Evolutionary conservation across 1,140 invertebrate species (phyloP).

Genomic region (Papilio glaucus): DNA sequence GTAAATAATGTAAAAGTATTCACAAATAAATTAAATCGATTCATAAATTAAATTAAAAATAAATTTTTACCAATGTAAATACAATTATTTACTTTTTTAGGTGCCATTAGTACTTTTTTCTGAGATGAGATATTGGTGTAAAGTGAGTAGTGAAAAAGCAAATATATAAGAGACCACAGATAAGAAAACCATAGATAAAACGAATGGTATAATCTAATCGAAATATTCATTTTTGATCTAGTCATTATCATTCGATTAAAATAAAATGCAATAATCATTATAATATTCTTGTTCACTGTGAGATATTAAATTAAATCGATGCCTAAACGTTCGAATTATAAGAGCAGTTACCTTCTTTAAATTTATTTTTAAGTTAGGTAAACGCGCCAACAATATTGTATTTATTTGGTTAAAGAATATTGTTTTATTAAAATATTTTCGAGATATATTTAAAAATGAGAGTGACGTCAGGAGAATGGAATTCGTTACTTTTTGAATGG

Average conservation of each 20-base stretch:
- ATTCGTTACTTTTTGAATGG: not conserved
- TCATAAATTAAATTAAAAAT: too few species aligned
- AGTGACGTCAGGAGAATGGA: slow-evolving; percentile 50
- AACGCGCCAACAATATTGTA: slow-evolving; percentile 36
- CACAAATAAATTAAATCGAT: too few species aligned
- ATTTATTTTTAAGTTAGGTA: slow-evolving; percentile 44
- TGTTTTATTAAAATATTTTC: slow-evolving; percentile 31
- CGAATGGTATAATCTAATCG: slow-evolving; percentile 52
- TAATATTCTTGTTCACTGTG: slow-evolving; percentile 17
- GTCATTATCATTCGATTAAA: slow-evolving; percentile 56
- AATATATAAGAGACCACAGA: not conserved
- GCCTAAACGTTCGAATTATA: slow-evolving; percentile 38
- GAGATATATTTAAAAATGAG: slow-evolving; percentile 55
- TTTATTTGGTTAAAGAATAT: slow-evolving; percentile 40
- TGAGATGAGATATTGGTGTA: not conserved
- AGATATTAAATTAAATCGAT: slow-evolving; percentile 17
- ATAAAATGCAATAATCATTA: slow-evolving; percentile 44
- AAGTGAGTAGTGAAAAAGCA: too few species aligned
- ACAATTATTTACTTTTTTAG: slow-evolving; percentile 44
- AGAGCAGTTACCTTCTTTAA: slow-evolving; percentile 50
- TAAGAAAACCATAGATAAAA: slow-evolving; percentile 43
- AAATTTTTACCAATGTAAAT: too few species aligned
- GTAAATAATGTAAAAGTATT: not conserved
- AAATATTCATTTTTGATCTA: slow-evolving; percentile 59
- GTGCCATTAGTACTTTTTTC: slow-evolving; percentile 60